Evolutionary conservation across 2,113 vertebrate genomes (phyloP).

Genomic region (Antennarius striatus): DNA sequence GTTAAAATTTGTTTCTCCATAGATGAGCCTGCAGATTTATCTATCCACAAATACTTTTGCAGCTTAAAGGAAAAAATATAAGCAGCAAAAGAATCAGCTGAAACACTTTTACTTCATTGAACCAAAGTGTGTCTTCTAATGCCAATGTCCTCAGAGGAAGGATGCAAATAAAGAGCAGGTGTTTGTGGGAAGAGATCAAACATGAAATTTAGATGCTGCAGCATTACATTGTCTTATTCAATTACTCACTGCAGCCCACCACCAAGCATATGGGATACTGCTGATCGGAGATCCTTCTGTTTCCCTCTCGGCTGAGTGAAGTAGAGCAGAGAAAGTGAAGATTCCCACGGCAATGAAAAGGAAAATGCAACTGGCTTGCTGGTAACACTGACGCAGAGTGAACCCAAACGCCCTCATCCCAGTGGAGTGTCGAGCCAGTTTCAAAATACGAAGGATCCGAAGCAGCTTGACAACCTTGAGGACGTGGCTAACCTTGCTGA

Average conservation of each 20-base stretch:
- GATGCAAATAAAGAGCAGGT: not conserved
- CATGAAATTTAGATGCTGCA: not conserved
- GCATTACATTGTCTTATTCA: not conserved
- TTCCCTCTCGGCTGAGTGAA: slow-evolving; percentile 85
- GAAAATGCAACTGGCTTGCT: slow-evolving; percentile 85
- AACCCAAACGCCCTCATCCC: slow-evolving; percentile 86
- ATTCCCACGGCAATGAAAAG: slow-evolving; percentile 87
- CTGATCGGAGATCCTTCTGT: slow-evolving; percentile 82
- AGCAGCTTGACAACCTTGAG: slow-evolving; percentile 84
- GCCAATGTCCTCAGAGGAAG: too few species aligned
- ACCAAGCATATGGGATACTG: slow-evolving; percentile 85
- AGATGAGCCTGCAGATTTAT: too few species aligned
- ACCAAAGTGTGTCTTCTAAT: too few species aligned
- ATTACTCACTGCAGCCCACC: slow-evolving; percentile 87
- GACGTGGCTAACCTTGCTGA: slow-evolving; percentile 83
- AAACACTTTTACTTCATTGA: too few species aligned
- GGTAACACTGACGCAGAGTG: slow-evolving; percentile 85
- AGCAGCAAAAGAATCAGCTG: too few species aligned
- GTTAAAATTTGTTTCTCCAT: too few species aligned
- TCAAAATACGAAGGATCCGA: slow-evolving; percentile 86
- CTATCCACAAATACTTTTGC: too few species aligned
- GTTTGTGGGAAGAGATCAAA: not conserved
- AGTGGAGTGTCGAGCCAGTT: slow-evolving; percentile 85
- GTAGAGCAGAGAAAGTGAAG: slow-evolving; percentile 86
- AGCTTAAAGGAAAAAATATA: too few species aligned